Conservation (phyloP, 2,113 vertebrate genomes). For the Archocentrus centrarchus region DNA sequence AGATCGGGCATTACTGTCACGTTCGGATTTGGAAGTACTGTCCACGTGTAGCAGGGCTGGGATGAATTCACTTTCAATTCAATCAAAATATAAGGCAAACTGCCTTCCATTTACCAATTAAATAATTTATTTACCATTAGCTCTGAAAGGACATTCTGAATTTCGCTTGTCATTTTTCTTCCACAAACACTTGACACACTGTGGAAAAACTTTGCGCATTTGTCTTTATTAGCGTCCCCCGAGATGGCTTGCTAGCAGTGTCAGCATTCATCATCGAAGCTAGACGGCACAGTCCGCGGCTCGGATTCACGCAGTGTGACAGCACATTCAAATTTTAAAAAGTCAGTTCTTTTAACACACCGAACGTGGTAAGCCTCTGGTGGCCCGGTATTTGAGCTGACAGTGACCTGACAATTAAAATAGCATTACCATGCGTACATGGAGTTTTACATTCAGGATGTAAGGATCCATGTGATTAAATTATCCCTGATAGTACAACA, state of each 20-base stretch:
- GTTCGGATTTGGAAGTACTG: constrained; percentile 29
- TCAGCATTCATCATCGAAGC: constrained; percentile 58
- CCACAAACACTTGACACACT: constrained; percentile 48
- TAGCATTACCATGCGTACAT: neutral
- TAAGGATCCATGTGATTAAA: neutral
- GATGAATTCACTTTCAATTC: constrained; percentile 61
- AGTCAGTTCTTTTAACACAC: constrained; percentile 36
- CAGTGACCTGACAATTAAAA: neutral
- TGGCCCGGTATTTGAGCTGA: constrained; percentile 19
- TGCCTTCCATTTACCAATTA: constrained; percentile 54
- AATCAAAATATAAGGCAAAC: constrained; percentile 49
- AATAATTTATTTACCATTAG: constrained; percentile 65
- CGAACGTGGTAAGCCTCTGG: neutral
- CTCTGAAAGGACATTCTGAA: constrained; percentile 47
- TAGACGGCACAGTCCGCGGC: neutral
- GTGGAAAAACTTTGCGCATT: constrained; percentile 56
- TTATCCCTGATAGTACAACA: neutral
- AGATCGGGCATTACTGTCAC: constrained; percentile 56
- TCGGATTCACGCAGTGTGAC: constrained; percentile 24
- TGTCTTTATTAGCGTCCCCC: constrained; percentile 61
- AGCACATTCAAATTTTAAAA: constrained; percentile 22
- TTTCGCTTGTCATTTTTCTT: constrained; percentile 54
- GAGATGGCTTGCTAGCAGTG: constrained; percentile 49
- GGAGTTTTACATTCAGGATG: neutral
- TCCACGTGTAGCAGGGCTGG: constrained; percentile 35